Conservation (phyloP, 1,140 invertebrate species). For the Lordiphosa clarofinis region DNA sequence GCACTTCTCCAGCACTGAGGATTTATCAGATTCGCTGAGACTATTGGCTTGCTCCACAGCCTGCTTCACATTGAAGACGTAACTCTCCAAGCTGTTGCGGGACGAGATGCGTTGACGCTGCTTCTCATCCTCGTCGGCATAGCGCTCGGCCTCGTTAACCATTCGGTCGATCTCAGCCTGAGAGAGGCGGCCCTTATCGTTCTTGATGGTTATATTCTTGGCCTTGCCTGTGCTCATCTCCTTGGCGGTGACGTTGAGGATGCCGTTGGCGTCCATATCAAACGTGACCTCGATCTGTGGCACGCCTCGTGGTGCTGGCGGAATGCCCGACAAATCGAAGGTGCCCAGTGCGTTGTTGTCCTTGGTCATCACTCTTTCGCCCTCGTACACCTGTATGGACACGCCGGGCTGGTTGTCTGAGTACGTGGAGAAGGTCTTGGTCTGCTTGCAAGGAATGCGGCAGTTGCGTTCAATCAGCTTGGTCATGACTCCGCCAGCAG, state of each 20-base stretch:
- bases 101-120: conserved; percentile 84
- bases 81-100: conserved; percentile 84
- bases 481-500: conserved; percentile 83
- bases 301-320: conserved; percentile 89
- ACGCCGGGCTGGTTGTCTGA: conserved; percentile 87
- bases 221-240: conserved; percentile 82
- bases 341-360: conserved; percentile 89
- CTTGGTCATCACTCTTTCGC: conserved; percentile 86
- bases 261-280: conserved; percentile 84
- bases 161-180: conserved; percentile 89
- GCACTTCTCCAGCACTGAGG: conserved; percentile 82
- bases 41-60: conserved; percentile 81
- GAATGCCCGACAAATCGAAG: conserved; percentile 89
- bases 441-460: conserved; percentile 84
- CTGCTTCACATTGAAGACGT: conserved; percentile 86
- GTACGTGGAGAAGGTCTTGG: conserved; percentile 85
- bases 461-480: conserved; percentile 85
- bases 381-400: conserved; percentile 85
- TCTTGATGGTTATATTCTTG: conserved; percentile 90
- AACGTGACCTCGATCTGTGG: conserved; percentile 88
- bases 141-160: conserved; percentile 65
- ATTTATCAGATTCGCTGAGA: conserved; percentile 83
- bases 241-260: conserved; percentile 84
- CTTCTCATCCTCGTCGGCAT: conserved; percentile 83
- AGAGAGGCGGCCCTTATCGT: conserved; percentile 89